Base-by-base conservation (phyloP, 2,888 invertebrate genomes). In the Xestia ashworthii region DNA sequence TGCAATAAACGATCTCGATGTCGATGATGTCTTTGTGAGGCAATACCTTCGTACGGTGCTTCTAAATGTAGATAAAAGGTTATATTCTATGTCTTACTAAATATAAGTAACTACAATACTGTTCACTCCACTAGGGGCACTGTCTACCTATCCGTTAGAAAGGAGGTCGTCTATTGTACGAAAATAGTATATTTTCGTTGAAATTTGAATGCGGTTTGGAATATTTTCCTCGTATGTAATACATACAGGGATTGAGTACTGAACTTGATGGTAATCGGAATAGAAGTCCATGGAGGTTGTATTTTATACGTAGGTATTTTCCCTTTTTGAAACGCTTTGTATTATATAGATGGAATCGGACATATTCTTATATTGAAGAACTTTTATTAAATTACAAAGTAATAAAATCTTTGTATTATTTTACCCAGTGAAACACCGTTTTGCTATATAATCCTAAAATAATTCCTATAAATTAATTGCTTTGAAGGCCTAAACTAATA, bases 281-380 rank as follows among this genome's bases (percentile, higher is more conserved):
- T 77, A 74, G 86, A 72, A 86, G 87, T 83, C 87, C 87, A 87
- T 81, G 86, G 82, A 94, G 95, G 95, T 95, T 96, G 95, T 95
- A 93, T 94, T 95, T 95, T 94, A 92, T 95, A 94, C 92, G 93
- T 96, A 96, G 95, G 94, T 95, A 95, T 95, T 94, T 94, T 93
- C 94, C 94, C 94, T 95, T 96, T 97, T 95, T 94, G 93, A 95
- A 95, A 95, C 92, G 95, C 95, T 96, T 95, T 97, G 96, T 96
- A 96, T 95, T 95, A 84, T 88, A 88, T 93, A 94, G 95, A 96
- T 96, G 96, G 96, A 96, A 96, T 96, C 96, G 95, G 96, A 96
- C 96, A 95, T 96, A 96, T 96, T 96, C 96, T 96, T 96, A 96
- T 96, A 96, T 95, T 95, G 94, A 95, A 93, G 92, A 95, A 95